phyloP scores from a whole-genome alignment of 2,797 vertebrate genomes.

The Carduelis carduelis region DNA sequence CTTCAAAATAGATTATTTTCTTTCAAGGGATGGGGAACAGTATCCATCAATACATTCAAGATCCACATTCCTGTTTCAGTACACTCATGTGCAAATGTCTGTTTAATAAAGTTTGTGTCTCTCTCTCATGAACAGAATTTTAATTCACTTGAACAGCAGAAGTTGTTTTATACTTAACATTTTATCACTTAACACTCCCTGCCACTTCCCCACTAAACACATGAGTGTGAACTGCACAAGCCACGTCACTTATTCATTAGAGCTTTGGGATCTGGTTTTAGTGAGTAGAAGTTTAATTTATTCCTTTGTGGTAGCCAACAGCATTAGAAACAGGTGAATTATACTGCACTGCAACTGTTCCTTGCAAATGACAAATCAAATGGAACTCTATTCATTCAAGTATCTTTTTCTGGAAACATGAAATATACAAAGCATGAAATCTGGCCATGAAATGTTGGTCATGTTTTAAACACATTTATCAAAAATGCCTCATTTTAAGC shows the following conservation, averaged over 20 bases:
- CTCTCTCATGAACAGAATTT: background rate
- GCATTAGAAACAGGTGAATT: background rate
- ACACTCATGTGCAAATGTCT: background rate
- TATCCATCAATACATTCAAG: background rate
- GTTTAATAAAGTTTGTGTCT: background rate
- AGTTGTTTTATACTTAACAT: background rate
- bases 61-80: background rate
- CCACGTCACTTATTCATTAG: background rate
- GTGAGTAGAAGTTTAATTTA: background rate
- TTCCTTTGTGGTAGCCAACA: background rate
- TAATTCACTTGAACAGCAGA: background rate
- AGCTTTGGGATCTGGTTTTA: background rate
- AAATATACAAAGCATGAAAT: background rate
- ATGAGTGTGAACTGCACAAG: background rate
- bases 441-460: background rate
- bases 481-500: background rate
- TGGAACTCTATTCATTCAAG: background rate
- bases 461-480: background rate
- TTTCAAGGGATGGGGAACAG: background rate
- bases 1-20: background rate
- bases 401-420: background rate
- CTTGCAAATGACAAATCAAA: background rate
- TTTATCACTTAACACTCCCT: background rate
- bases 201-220: background rate
- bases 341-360: background rate